A percentile compares a stretch with the other conserved stretches of the same genome.
phyloP scores from a whole-genome alignment of 2,888 invertebrate genomes.

The Caradrina kadenii region DNA sequence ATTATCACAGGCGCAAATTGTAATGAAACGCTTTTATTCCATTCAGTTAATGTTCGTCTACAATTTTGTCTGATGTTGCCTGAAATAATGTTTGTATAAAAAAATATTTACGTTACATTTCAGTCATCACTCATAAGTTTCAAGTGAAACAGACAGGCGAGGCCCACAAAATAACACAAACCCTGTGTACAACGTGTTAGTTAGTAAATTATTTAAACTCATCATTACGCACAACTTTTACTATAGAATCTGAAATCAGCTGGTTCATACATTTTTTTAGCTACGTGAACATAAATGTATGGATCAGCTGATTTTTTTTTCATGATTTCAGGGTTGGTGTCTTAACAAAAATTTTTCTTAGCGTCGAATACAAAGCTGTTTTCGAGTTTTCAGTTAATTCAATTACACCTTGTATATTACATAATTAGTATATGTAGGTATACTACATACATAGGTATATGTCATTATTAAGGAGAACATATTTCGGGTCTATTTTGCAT shows the following conservation, averaged over 20 bases:
- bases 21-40: slow-evolving; percentile 35
- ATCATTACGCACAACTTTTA: too few species aligned
- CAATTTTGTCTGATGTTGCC: slow-evolving; percentile 9
- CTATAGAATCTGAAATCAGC: too few species aligned
- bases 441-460: too few species aligned
- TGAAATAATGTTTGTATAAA: slow-evolving; percentile 18
- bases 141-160: not conserved
- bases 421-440: too few species aligned
- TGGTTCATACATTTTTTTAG: too few species aligned
- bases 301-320: too few species aligned
- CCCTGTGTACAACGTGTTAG: not conserved
- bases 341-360: too few species aligned
- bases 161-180: not conserved
- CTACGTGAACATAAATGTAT: too few species aligned
- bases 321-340: too few species aligned
- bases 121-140: not conserved
- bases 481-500: slow-evolving; percentile 33
- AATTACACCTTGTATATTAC: not conserved
- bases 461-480: not conserved
- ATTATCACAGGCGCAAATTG: slow-evolving; percentile 40
- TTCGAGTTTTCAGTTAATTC: too few species aligned
- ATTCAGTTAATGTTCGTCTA: slow-evolving; percentile 14
- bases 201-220: too few species aligned
- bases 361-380: too few species aligned
- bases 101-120: slow-evolving; percentile 8